Conservation (phyloP, 1,140 invertebrate species). For the Aplysia californica region DNA sequence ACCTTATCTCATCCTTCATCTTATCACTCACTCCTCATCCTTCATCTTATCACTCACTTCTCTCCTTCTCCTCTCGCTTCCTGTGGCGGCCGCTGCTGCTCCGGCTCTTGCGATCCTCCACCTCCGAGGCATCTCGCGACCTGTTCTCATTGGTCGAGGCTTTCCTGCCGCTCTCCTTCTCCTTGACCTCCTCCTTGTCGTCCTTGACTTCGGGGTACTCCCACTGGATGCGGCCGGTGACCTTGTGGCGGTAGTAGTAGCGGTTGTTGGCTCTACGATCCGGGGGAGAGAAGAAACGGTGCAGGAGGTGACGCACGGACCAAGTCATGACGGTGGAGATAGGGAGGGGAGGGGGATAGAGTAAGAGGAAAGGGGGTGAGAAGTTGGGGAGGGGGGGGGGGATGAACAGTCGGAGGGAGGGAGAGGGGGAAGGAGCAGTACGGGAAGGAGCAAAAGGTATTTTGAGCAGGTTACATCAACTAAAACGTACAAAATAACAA, state of each 20-base stretch:
- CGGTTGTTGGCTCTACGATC: slow-evolving; percentile 68
- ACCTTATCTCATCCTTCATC: too few relatives aligned
- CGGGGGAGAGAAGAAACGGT: slow-evolving; percentile 2
- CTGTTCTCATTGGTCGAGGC: background rate
- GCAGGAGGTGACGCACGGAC: background rate
- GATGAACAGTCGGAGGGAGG: background rate
- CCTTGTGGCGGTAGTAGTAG: slow-evolving; percentile 77
- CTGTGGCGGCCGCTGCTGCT: slow-evolving; percentile 9
- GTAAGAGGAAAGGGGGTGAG: background rate
- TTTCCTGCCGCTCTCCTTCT: background rate
- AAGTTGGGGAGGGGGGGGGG: background rate
- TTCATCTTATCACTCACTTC: too few relatives aligned
- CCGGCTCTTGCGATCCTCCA: background rate
- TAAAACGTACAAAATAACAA: too few relatives aligned
- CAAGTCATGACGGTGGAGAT: background rate
- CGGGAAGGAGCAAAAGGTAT: background rate
- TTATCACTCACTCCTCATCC: too few relatives aligned
- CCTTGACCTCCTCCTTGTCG: slow-evolving; percentile 18
- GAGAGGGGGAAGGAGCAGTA: background rate
- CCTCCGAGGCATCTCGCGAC: background rate
- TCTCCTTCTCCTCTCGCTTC: slow-evolving; percentile 18
- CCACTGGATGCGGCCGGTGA: slow-evolving; percentile 75
- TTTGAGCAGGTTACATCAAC: too few relatives aligned
- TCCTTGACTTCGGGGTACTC: slow-evolving; percentile 72
- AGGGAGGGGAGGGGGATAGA: background rate